Evolutionary conservation across 2,797 vertebrate species (phyloP), one percentile per base, ranked within the genome.

Genomic region (Clarias laeviceps): DNA sequence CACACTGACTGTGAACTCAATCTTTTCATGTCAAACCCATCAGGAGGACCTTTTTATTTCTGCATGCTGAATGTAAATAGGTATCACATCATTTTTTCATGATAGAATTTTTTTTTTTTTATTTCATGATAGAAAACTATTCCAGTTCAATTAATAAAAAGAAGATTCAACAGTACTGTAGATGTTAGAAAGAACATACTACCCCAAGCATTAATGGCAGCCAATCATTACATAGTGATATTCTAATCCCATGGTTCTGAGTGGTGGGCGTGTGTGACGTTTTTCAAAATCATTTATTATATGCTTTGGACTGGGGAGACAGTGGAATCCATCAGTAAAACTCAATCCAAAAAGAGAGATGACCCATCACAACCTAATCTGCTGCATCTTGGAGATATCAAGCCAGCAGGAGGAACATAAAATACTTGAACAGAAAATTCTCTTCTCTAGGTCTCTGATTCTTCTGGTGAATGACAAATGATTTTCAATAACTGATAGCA

Each of bases 351-450:
- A 34, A 77, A 59, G 18, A 34, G 57, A 79, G 32, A 78, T 40
- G 57, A 62, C 20, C 20, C 57, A 79, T 40, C 32, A 37, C 34
- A 40, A n/a, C 1, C 2, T 79, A 14, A 61, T 40, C 57, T 61
- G 57, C 32, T 27, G 59, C 14, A 79, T 79, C 78, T 64, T 45
- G 4, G 61, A 64, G 24, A 45, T n/a, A 80, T 64, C 8, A 1
- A 45, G 37, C 78, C 34, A 62, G 24, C 18, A 80, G 3, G 24
- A 57, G 9, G 34, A 57, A 74, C 3, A 56, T 74, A 29, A 37
- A 78, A 61, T 4, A 14, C 54, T 34, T 32, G 27, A 76, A 76
- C 54, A 34, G 74, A 59, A 59, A 77, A 56, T 77, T 77, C 54
- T 59, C 18, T 32, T 34, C 56, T 12, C 29, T 37, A 14, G n/a